Base-by-base conservation (phyloP, 2,888 invertebrate genomes). In the Gymnoscelis rufifasciata region DNA sequence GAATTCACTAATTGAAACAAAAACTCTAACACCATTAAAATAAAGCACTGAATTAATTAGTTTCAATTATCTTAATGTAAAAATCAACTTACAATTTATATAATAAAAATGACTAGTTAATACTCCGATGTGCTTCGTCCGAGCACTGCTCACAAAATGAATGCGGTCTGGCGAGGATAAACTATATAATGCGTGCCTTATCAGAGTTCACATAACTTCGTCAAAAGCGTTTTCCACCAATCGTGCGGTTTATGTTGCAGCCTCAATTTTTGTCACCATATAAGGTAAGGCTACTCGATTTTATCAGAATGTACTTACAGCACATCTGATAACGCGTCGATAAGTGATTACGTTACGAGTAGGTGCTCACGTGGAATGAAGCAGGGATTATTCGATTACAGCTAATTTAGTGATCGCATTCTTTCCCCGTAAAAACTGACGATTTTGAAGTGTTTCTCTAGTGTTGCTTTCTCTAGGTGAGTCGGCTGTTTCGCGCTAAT, bases 181-280 rank as follows among this genome's bases (percentile, higher is more conserved):
- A 76, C 73, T 86, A 89, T 89, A 89, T 88, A 86, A 84, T 82
- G 80, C 79, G 70, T 64, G 72, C 71, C 83, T 89, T 89, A 88
- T 88, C 88, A 83, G 68, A 78, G 73, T 75, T 74, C 71, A 73
- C 78, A 81, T 83, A 88, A 84, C 87, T 89, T 87, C 83, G 78
- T 72, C 71, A 71, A 71, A 72, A 75, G 68, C 74, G 71, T 73
- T 75, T 73, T 79, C 89, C 83, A 77, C 93, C 93, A 93, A 93
- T 93, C 87, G 90, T 83, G 78, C 84, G 86, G 90, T 90, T 63
- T 60, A 62, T 71, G 82, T 77, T 84, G 86, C 90, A 90, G 71
- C 66, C 67, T 75, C 73, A 81, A 74, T 77, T 82, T 83, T 83
- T 91, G 92, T 93, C 90, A 92, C 93, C 93, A 92, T 93, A 93